phyloP scores from a whole-genome alignment of 1,140 invertebrate genomes.

The Charaxes varanes region DNA sequence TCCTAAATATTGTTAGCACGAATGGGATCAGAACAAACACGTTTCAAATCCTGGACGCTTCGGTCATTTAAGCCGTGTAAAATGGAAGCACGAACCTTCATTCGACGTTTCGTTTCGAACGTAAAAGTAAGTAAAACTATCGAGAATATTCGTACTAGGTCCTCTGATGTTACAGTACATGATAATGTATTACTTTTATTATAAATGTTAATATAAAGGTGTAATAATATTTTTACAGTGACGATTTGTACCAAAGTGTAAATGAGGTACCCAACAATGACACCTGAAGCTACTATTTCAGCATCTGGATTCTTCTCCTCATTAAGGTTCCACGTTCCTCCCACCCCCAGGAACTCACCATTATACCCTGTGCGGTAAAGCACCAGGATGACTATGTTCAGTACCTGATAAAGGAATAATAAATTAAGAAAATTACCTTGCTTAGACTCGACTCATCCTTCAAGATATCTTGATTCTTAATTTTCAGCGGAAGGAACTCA shows the following conservation, averaged over 20 bases:
- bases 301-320: constrained; percentile 89
- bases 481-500: neutral
- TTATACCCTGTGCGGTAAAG: constrained; percentile 87
- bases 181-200: no score
- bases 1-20: no score
- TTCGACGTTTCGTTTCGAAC: no score
- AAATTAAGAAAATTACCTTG: neutral
- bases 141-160: no score
- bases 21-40: no score
- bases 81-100: no score
- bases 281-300: constrained; percentile 89
- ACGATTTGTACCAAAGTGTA: constrained; percentile 83
- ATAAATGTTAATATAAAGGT: no score
- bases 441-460: neutral
- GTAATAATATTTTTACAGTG: no score
- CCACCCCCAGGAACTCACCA: constrained; percentile 87
- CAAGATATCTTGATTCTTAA: neutral
- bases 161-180: no score
- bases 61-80: no score
- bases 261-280: constrained; percentile 89
- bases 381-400: constrained; percentile 87
- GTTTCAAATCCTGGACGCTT: no score
- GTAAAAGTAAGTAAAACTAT: no score
- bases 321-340: constrained; percentile 91
- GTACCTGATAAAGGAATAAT: constrained; percentile 70